phyloP scores from a whole-genome alignment of 2,888 invertebrate genomes.

The Melanostoma scalare region DNA sequence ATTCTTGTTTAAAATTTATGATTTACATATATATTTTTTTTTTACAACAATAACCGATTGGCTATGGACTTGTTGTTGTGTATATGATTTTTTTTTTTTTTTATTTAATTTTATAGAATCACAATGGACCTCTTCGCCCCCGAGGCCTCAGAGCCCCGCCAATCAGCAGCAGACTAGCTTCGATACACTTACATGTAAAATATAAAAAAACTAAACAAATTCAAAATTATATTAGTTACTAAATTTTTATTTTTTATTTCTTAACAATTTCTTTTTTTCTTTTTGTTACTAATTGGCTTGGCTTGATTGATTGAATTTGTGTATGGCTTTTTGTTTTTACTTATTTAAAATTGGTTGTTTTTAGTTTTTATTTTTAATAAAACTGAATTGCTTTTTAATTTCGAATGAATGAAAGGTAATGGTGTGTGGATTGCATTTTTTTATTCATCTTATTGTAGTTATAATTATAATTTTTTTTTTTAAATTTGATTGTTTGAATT shows the following conservation, averaged over 20 bases:
- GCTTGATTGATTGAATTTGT: conserved; percentile 58
- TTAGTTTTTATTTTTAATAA: background rate
- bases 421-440: background rate
- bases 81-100: conserved; percentile 75
- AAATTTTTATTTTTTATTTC: conserved; percentile 25
- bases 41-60: conserved; percentile 69
- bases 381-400: no score
- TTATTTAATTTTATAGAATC: conserved; percentile 82
- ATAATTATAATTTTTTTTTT: no score
- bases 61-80: conserved; percentile 68
- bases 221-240: conserved; percentile 65
- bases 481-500: no score
- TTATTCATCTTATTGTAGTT: no score
- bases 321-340: conserved; percentile 4
- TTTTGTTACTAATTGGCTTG: conserved; percentile 65
- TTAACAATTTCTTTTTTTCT: conserved; percentile 13
- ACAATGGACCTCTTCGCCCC: conserved; percentile 83
- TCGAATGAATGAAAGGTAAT: conserved; percentile 12
- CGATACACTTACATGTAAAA: conserved; percentile 83
- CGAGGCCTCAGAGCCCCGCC: conserved; percentile 82
- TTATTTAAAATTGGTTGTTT: conserved; percentile 28
- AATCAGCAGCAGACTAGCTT: conserved; percentile 83
- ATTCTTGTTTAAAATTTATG: conserved; percentile 13
- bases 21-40: conserved; percentile 44
- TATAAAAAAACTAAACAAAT: conserved; percentile 75